Conservation (phyloP, 2,113 vertebrate genomes). For the Gallinago paraguaiae region DNA sequence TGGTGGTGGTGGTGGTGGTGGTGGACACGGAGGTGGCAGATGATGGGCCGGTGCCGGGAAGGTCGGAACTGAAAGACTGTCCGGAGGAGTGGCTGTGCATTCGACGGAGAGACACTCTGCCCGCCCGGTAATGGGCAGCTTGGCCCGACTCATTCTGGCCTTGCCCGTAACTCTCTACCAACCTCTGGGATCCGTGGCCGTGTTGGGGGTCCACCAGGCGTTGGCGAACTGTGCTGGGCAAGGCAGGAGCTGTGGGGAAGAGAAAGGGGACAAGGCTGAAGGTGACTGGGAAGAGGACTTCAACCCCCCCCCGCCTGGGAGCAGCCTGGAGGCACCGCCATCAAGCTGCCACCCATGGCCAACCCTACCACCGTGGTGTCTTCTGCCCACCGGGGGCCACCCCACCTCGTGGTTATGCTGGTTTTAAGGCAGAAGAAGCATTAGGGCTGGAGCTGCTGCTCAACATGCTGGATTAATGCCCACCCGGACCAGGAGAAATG, state of each 20-base stretch:
- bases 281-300: not conserved
- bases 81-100: conserved; percentile 87
- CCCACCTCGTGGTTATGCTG: not conserved
- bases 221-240: conserved; percentile 90
- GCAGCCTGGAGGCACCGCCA: not conserved
- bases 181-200: conserved; percentile 95
- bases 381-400: not conserved
- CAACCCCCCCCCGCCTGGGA: not conserved
- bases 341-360: not conserved
- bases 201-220: conserved; percentile 91
- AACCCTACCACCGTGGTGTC: not conserved
- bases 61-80: conserved; percentile 82
- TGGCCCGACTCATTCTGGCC: conserved; percentile 79
- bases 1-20: conserved; percentile 70
- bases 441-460: not conserved
- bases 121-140: conserved; percentile 73
- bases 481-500: not conserved
- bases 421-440: not conserved
- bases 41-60: conserved; percentile 73
- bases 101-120: conserved; percentile 80
- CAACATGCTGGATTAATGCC: conserved; percentile 26
- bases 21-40: conserved; percentile 67
- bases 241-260: conserved; percentile 86
- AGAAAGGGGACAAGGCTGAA: not conserved
- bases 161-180: conserved; percentile 87